Conservation (phyloP, 2,888 invertebrate genomes). For the Furcula furcula region DNA sequence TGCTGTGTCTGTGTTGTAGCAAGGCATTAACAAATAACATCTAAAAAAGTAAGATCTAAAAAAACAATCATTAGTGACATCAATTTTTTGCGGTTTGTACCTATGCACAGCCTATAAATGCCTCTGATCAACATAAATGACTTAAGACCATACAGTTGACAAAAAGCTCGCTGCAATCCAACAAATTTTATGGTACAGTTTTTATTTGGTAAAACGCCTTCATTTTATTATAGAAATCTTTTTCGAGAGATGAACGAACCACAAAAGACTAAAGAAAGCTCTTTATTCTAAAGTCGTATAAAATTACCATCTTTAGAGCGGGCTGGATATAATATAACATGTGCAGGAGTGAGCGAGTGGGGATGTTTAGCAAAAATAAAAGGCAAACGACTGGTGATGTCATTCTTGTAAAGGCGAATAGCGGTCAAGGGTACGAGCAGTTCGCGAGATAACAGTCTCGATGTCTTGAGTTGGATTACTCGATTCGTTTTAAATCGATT, state of each 20-base stretch:
- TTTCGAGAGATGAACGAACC: not conserved
- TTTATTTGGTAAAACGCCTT: no score
- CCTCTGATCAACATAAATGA: no score
- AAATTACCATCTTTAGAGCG: slow-evolving; percentile 35
- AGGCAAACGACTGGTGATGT: slow-evolving; percentile 61
- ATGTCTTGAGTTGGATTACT: slow-evolving; percentile 20
- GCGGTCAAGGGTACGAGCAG: slow-evolving; percentile 70
- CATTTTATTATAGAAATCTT: no score
- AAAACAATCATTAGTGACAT: no score
- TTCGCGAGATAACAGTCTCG: slow-evolving; percentile 25
- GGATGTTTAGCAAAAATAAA: slow-evolving; percentile 57
- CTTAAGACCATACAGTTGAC: no score
- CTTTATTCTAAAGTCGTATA: slow-evolving; percentile 30
- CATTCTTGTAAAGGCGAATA: slow-evolving; percentile 62
- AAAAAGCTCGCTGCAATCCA: no score
- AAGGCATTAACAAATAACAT: no score
- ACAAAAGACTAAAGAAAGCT: slow-evolving; percentile 21
- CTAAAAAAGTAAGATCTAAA: no score
- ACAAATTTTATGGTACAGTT: no score
- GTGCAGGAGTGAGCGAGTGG: slow-evolving; percentile 35
- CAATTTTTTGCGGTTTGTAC: no score
- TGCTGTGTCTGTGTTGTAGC: no score
- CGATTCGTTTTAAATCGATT: slow-evolving; percentile 15
- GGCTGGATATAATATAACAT: slow-evolving; percentile 14
- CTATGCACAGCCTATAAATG: no score